phyloP scores from a whole-genome alignment of 2,113 vertebrate species.

The Abramis brama region DNA sequence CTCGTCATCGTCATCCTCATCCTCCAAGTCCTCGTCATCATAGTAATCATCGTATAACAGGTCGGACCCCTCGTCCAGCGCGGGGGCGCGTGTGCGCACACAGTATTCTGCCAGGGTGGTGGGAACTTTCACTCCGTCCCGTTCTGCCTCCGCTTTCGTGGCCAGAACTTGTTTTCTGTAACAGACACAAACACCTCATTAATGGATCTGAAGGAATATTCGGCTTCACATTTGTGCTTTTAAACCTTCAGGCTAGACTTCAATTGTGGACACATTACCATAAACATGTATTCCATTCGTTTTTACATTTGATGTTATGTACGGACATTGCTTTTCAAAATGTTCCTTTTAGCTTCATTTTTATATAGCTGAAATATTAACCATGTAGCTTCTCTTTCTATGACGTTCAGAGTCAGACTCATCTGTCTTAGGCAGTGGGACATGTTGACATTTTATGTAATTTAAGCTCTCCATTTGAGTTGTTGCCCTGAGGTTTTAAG shows the following conservation, averaged over 20 bases:
- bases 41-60: conserved; percentile 97
- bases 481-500: not conserved
- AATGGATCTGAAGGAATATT: not conserved
- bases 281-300: not conserved
- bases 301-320: not conserved
- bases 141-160: conserved; percentile 91
- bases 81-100: conserved; percentile 88
- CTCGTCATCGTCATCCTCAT: conserved; percentile 78
- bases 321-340: not conserved
- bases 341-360: too few relatives aligned
- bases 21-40: conserved; percentile 86
- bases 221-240: not conserved
- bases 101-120: conserved; percentile 96
- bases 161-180: conserved; percentile 92
- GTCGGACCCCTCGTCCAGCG: conserved; percentile 89
- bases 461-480: not conserved
- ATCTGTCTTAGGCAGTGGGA: not conserved
- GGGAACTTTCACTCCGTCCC: conserved; percentile 93
- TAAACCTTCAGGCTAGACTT: not conserved
- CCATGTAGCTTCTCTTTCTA: not conserved
- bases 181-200: not conserved
- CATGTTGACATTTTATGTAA: not conserved
- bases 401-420: not conserved
- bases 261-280: not conserved
- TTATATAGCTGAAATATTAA: not conserved